Evolutionary conservation across 2,888 invertebrate genomes (phyloP), one percentile per base, ranked within the genome.

Genomic region (Pollenia angustigena): DNA sequence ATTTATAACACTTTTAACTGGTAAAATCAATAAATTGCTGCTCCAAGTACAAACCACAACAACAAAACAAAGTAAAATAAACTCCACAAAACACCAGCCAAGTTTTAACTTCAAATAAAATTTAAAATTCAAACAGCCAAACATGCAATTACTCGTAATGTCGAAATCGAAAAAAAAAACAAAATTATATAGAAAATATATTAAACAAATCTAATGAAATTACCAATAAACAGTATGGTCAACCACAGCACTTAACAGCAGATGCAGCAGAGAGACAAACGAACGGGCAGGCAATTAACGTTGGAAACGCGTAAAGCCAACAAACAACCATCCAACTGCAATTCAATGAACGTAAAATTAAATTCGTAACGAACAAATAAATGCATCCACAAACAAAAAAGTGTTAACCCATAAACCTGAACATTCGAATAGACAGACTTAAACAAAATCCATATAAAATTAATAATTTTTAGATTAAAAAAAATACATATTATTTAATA

Each of bases 261-360:
- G 44, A 82, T 32, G 50, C n/a, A 23, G 56, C 68, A 69, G 50
- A 50, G 16, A 40, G 6, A 69, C 66, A 66, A 32, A 6, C 32
- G 32, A 6, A 32, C 32, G 32, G 32, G 46, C 46, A 56, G 42
- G 68, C 68, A 69, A 23, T 71, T 64, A 64, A 64, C 54, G 54
- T 78, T 71, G n/a, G 56, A 75, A 76, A 76, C 71, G 76, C 71
- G 71, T 83, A 71, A 32, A 42, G 72, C 72, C 72, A 81, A n/a
- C 64, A 74, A 56, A n/a, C 64, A 74, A 56, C 66, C 54, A 56
- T 56, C 48, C 64, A 74, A 71, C 71, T 71, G 14, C 62, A 83
- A 78, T 64, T 71, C 76, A 76, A 83, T 71, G 48, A 83, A 76
- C 76, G 71, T 71, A 74, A 71, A 83, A 71, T 71, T 1, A 42